Evolutionary conservation across 2,888 invertebrate genomes (phyloP).

Genomic region (Tribolium freemani): DNA sequence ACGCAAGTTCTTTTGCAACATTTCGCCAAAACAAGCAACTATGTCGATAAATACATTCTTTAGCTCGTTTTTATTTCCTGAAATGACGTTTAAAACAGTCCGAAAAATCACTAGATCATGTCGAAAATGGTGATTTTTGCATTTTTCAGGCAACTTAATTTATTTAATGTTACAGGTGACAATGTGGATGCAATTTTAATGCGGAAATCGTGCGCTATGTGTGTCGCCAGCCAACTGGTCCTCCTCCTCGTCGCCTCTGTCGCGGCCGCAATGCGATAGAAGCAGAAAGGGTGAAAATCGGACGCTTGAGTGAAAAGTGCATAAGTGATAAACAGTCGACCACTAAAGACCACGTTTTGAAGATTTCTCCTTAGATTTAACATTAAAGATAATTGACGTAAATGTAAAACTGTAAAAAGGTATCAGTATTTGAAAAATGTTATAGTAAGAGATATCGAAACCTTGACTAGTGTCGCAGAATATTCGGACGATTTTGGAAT

Average conservation of each 20-base stretch:
- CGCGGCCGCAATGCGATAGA: constrained; percentile 65
- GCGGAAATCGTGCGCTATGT: constrained; percentile 73
- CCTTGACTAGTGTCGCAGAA: constrained; percentile 3
- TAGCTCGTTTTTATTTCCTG: too few relatives aligned
- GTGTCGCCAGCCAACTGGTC: constrained; percentile 64
- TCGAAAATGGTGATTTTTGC: neutral
- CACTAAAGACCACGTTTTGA: constrained; percentile 38
- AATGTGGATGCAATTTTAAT: constrained; percentile 92
- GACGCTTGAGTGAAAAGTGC: constrained; percentile 20
- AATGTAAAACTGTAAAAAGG: constrained; percentile 46
- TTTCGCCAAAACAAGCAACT: too few relatives aligned
- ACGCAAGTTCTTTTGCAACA: too few relatives aligned
- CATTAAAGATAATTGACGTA: constrained; percentile 41
- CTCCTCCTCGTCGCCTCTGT: constrained; percentile 62
- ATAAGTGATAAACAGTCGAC: constrained; percentile 30
- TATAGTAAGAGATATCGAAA: constrained; percentile 30
- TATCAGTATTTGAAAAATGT: constrained; percentile 48
- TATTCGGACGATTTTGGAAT: constrained; percentile 23
- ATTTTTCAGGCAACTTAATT: neutral
- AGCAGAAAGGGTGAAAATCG: constrained; percentile 32
- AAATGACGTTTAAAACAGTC: too few relatives aligned
- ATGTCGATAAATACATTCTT: too few relatives aligned
- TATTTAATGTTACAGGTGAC: constrained; percentile 76
- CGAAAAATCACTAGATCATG: too few relatives aligned
- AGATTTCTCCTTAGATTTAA: constrained; percentile 39